These are phyloP conservation scores for Coregonus ussuriensis DNA, from an alignment of 2,797 vertebrate genomes.

Conservation along the genomic window DNA sequence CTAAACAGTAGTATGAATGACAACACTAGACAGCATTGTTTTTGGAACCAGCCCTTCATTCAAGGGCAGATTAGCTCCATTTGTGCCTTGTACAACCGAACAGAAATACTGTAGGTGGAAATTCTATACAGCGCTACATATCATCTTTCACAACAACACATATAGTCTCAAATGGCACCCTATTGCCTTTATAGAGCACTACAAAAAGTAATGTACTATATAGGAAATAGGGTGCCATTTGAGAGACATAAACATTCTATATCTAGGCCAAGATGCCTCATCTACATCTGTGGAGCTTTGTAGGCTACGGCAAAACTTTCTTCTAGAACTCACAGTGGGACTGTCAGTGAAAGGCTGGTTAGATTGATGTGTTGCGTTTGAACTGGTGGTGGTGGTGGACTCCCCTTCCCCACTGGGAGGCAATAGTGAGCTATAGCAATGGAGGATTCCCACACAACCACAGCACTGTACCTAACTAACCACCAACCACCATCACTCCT, in stretches of 20 bases:
- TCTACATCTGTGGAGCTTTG: not conserved
- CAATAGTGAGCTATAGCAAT: constrained; percentile 1
- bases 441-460: too few species aligned
- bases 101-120: not conserved
- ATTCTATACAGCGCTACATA: not conserved
- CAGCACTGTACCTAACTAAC: too few species aligned
- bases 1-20: constrained; percentile 4
- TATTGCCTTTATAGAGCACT: not conserved
- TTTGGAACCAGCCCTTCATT: constrained; percentile 35
- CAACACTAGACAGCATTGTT: constrained; percentile 23
- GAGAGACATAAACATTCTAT: not conserved
- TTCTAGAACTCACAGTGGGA: not conserved
- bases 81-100: constrained; percentile 15
- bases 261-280: constrained; percentile 15
- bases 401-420: not conserved
- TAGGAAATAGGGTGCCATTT: not conserved
- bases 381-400: not conserved
- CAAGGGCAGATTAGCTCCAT: constrained; percentile 29
- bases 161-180: not conserved
- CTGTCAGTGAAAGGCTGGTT: not conserved
- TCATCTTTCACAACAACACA: constrained; percentile 14
- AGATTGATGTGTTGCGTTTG: not conserved
- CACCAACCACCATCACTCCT: too few species aligned
- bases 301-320: not conserved
- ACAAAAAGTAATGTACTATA: not conserved